Conservation (phyloP, 2,888 invertebrate species). For the Trachelus iudaicus region DNA sequence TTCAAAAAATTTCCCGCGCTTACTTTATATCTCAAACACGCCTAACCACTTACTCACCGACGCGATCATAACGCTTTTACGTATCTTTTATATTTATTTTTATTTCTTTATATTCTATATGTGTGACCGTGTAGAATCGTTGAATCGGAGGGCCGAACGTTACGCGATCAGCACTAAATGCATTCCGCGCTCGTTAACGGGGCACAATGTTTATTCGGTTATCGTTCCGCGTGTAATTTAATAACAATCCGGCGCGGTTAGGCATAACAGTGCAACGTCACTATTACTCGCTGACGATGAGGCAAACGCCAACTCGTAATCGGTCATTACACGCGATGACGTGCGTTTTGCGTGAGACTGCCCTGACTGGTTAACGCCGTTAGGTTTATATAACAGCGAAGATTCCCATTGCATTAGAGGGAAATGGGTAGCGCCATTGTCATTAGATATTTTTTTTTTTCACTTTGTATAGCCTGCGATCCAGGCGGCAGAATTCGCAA, state of each 20-base stretch:
- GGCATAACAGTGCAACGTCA: conserved; percentile 58
- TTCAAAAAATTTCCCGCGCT: too few relatives aligned
- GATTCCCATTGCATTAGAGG: background rate
- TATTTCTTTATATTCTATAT: conserved; percentile 4
- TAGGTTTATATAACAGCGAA: background rate
- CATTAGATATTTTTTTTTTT: background rate
- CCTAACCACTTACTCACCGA: too few relatives aligned
- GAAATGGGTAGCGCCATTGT: background rate
- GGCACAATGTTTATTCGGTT: conserved; percentile 62
- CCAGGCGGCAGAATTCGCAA: background rate
- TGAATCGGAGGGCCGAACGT: background rate
- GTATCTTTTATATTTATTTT: too few relatives aligned
- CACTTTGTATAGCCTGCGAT: background rate
- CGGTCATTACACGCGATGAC: conserved; percentile 65
- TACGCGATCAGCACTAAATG: conserved; percentile 32
- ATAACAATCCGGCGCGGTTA: conserved; percentile 60
- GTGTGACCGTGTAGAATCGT: background rate
- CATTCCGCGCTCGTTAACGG: conserved; percentile 52
- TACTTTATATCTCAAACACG: too few relatives aligned
- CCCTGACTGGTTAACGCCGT: background rate
- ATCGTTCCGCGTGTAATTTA: conserved; percentile 61
- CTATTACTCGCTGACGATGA: conserved; percentile 29
- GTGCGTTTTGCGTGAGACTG: conserved; percentile 55
- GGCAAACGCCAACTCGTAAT: conserved; percentile 46
- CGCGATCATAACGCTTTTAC: background rate